Conservation (phyloP, 2,888 invertebrate genomes). For the Drosophila flavopinicola region DNA sequence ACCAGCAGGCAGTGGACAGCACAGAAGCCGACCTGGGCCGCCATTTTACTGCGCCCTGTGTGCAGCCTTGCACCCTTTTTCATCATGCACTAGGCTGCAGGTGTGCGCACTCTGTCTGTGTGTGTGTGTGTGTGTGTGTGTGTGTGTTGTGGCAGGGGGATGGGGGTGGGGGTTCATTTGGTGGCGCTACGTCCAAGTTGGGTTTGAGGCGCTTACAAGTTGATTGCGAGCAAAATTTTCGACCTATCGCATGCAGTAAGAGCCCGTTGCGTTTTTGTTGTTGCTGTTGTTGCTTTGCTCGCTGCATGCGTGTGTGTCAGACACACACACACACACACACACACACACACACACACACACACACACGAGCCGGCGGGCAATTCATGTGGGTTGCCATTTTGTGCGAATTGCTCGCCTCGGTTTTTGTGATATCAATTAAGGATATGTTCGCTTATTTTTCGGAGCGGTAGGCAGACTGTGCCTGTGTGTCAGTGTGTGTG, state of each 20-base stretch:
- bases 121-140: slow-evolving; percentile 7
- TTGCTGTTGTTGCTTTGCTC: slow-evolving; percentile 35
- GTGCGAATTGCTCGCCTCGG: slow-evolving; percentile 71
- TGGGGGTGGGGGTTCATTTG: background rate
- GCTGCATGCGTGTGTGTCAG: slow-evolving; percentile 59
- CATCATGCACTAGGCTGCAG: slow-evolving; percentile 52
- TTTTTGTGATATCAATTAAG: slow-evolving; percentile 83
- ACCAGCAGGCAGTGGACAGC: slow-evolving; percentile 23
- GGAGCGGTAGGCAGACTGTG: slow-evolving; percentile 42
- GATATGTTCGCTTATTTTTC: slow-evolving; percentile 71
- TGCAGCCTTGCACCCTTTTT: slow-evolving; percentile 56
- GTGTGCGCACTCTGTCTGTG: slow-evolving; percentile 27
- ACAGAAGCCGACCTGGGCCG: slow-evolving; percentile 52
- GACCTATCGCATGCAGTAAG: slow-evolving; percentile 77
- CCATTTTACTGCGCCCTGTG: slow-evolving; percentile 72
- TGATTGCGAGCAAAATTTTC: slow-evolving; percentile 75
- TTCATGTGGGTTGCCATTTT: slow-evolving; percentile 61
- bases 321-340: slow-evolving; percentile 26
- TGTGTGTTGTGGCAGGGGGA: slow-evolving; percentile 1
- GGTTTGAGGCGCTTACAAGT: slow-evolving; percentile 48
- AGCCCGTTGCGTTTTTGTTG: slow-evolving; percentile 64
- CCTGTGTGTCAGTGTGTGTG: background rate
- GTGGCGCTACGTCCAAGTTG: slow-evolving; percentile 31
- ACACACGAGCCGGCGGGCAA: slow-evolving; percentile 21
- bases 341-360: slow-evolving; percentile 2